These are phyloP conservation scores for Laothoe populi DNA, from an alignment of 2,888 invertebrate species.

Conservation along the genomic window DNA sequence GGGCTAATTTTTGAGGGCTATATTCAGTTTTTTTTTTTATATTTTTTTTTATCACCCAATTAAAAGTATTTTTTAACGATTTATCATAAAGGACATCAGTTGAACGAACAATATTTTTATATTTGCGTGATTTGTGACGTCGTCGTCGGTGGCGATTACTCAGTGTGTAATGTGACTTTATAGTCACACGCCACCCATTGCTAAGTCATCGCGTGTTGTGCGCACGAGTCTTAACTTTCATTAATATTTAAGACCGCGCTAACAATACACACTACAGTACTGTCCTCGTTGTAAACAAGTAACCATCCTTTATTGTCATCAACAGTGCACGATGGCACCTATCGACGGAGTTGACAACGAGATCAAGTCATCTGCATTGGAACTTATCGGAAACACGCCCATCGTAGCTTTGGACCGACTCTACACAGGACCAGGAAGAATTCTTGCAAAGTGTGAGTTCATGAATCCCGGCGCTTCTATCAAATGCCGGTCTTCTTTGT, in stretches of 20 bases:
- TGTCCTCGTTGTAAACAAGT: slow-evolving; percentile 38
- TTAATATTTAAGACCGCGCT: slow-evolving; percentile 31
- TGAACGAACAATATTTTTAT: background rate
- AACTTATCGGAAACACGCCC: slow-evolving; percentile 77
- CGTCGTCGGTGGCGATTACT: background rate
- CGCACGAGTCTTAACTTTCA: slow-evolving; percentile 8
- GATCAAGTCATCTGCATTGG: slow-evolving; percentile 73
- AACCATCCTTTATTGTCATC: slow-evolving; percentile 29
- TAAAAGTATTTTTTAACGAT: too few relatives aligned
- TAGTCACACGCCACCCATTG: background rate
- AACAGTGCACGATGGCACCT: slow-evolving; percentile 43
- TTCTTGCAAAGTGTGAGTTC: slow-evolving; percentile 78
- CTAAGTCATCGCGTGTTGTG: background rate
- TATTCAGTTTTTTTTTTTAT: too few relatives aligned
- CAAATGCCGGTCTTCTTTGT: slow-evolving; percentile 72
- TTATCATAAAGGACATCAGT: background rate
- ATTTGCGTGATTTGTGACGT: background rate
- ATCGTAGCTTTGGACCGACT: slow-evolving; percentile 75
- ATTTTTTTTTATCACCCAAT: too few relatives aligned
- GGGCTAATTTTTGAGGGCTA: too few relatives aligned
- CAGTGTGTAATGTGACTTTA: background rate
- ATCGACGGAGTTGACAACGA: slow-evolving; percentile 55
- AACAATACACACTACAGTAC: slow-evolving; percentile 34
- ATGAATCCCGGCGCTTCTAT: slow-evolving; percentile 80
- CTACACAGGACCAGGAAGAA: slow-evolving; percentile 70